A percentile compares a stretch with the other conserved stretches of the same genome.
phyloP scores from a whole-genome alignment of 2,113 vertebrate genomes.

The Pardalotus punctatus region DNA sequence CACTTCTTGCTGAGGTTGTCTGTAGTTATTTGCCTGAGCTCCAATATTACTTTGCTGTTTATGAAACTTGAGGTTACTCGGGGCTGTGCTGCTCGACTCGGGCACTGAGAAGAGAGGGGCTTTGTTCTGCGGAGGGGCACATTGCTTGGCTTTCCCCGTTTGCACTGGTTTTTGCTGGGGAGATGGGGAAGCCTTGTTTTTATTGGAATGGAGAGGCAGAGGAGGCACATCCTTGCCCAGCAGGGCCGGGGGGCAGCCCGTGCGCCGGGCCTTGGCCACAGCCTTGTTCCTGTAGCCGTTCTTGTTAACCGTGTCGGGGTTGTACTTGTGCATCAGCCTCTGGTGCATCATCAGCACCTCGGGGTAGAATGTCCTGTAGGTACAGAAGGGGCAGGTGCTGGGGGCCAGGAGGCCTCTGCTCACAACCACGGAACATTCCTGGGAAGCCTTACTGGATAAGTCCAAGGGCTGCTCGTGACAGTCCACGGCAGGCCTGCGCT shows the following conservation, averaged over 20 bases:
- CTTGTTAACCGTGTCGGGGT: conserved; percentile 67
- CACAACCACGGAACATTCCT: conserved; percentile 63
- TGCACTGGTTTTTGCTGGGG: conserved; percentile 61
- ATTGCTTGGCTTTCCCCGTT: conserved; percentile 63
- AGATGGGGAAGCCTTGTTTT: conserved; percentile 70
- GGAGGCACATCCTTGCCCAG: conserved; percentile 89
- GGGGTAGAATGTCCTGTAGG: conserved; percentile 88
- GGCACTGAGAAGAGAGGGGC: conserved; percentile 47
- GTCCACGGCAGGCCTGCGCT: not conserved
- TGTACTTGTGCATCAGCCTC: conserved; percentile 86
- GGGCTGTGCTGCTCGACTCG: conserved; percentile 58
- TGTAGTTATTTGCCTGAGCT: conserved; percentile 35
- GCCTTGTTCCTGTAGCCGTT: conserved; percentile 49
- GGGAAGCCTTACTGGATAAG: conserved; percentile 75
- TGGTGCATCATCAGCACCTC: conserved; percentile 92
- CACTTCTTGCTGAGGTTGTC: conserved; percentile 62
- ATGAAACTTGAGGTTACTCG: conserved; percentile 75
- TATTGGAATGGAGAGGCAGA: conserved; percentile 65
- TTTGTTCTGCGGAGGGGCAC: conserved; percentile 26
- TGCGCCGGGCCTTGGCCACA: conserved; percentile 74
- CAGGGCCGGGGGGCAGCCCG: conserved; percentile 90
- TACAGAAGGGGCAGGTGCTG: conserved; percentile 81
- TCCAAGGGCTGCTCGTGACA: conserved; percentile 82
- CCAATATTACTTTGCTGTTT: conserved; percentile 27
- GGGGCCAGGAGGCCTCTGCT: conserved; percentile 66